phyloP scores from a whole-genome alignment of 2,888 invertebrate genomes.

The Adela reaumurella region DNA sequence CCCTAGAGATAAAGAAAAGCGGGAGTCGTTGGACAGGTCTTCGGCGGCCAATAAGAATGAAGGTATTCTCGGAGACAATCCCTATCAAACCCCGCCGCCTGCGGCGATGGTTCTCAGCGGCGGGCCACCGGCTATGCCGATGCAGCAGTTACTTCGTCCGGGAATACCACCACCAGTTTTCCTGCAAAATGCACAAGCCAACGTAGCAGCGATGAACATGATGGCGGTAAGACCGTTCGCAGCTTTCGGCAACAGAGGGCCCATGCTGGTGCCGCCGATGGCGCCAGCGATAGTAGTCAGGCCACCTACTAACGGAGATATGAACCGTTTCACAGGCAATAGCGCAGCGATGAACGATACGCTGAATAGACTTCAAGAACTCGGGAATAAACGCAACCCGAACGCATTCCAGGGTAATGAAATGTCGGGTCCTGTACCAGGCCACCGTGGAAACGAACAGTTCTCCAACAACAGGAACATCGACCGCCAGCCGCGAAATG shows the following conservation, averaged over 20 bases:
- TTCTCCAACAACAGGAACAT: conserved; percentile 10
- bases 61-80: conserved; percentile 3
- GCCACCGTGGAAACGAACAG: too few species aligned
- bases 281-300: too few species aligned
- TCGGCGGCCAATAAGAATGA: conserved; percentile 3
- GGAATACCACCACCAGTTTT: too few species aligned
- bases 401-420: conserved; percentile 48
- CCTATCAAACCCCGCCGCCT: too few species aligned
- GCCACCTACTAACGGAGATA: conserved; percentile 7
- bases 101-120: too few species aligned
- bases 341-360: conserved; percentile 32
- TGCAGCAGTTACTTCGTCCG: too few species aligned
- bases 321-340: conserved; percentile 27
- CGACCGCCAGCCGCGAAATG: conserved; percentile 26
- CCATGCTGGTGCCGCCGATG: neutral
- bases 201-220: neutral
- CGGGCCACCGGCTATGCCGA: too few species aligned
- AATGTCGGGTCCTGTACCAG: too few species aligned
- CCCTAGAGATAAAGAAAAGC: conserved; percentile 49
- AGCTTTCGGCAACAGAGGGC: neutral
- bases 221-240: neutral
- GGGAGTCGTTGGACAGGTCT: conserved; percentile 13
- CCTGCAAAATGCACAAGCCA: too few species aligned
- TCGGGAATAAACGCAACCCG: conserved; percentile 58
- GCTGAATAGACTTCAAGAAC: conserved; percentile 36